Evolutionary conservation across 2,797 vertebrate genomes (phyloP).

Genomic region (Leuciscus waleckii): DNA sequence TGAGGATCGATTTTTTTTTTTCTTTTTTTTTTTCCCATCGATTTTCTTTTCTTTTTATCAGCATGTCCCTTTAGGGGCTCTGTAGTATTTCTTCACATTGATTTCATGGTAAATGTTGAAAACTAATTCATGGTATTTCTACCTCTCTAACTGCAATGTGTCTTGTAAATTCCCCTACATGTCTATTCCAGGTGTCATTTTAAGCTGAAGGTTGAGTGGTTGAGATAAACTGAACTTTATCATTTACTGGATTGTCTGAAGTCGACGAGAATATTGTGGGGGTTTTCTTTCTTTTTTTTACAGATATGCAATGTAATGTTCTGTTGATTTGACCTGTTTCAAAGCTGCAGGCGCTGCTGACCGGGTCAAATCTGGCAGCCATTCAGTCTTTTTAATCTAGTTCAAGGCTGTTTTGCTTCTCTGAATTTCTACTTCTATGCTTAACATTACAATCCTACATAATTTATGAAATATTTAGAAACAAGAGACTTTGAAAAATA

Average conservation of each 20-base stretch:
- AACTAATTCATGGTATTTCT: neutral
- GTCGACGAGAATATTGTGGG: neutral
- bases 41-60: neutral
- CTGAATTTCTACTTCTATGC: neutral
- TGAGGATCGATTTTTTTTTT: neutral
- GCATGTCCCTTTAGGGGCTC: neutral
- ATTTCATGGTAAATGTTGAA: neutral
- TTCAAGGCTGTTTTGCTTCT: constrained; percentile 32
- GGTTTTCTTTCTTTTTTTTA: neutral
- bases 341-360: neutral
- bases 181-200: neutral
- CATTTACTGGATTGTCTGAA: neutral
- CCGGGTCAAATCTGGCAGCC: constrained; percentile 9
- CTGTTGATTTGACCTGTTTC: constrained; percentile 37
- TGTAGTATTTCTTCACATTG: no score
- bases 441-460: neutral
- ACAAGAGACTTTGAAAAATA: no score
- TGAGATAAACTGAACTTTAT: neutral
- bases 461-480: neutral
- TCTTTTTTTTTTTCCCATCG: no score
- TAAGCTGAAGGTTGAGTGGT: neutral
- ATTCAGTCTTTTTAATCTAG: constrained; percentile 15
- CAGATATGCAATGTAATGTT: neutral
- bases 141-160: neutral
- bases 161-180: neutral